Conservation (phyloP, 2,888 invertebrate species). For the Eristalis tenax region DNA sequence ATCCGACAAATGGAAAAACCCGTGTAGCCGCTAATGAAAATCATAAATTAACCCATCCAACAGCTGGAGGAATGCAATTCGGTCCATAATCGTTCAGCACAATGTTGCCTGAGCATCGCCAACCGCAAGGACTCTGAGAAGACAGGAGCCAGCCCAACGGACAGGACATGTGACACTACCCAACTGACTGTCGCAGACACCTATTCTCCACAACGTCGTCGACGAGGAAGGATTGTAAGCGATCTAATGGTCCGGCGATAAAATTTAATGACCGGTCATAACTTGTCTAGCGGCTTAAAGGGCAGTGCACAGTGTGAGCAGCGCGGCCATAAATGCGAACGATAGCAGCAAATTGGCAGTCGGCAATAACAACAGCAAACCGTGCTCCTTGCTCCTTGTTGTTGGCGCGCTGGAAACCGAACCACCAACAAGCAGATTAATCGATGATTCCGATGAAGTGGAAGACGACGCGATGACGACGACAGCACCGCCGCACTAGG, state of each 20-base stretch:
- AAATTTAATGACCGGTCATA: slow-evolving; percentile 71
- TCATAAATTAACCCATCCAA: slow-evolving; percentile 67
- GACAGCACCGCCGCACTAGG: not conserved
- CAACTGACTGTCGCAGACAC: slow-evolving; percentile 33
- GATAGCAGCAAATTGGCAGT: slow-evolving; percentile 67
- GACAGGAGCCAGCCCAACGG: slow-evolving; percentile 16
- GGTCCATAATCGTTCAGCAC: slow-evolving; percentile 59
- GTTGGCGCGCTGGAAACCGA: slow-evolving; percentile 54
- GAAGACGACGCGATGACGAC: slow-evolving; percentile 57
- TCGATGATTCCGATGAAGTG: slow-evolving; percentile 69
- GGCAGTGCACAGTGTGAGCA: slow-evolving; percentile 48
- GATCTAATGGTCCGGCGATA: slow-evolving; percentile 65
- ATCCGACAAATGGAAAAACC: slow-evolving; percentile 40
- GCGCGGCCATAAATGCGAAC: slow-evolving; percentile 53
- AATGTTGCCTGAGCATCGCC: slow-evolving; percentile 26
- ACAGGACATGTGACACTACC: slow-evolving; percentile 53
- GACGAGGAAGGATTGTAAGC: slow-evolving; percentile 55
- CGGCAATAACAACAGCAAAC: slow-evolving; percentile 38
- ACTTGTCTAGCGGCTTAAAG: slow-evolving; percentile 71
- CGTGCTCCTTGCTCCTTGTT: slow-evolving; percentile 51
- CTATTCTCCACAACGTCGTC: not conserved
- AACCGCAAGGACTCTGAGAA: slow-evolving; percentile 57
- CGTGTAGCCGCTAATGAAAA: slow-evolving; percentile 67
- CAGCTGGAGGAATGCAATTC: slow-evolving; percentile 68
- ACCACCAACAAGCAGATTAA: slow-evolving; percentile 68